Percentiles rank a stretch among this genome's conserved stretches.
These are phyloP conservation scores for Coccyzus lansbergi DNA, from an alignment of 2,797 vertebrate species.

Conservation along the genomic window DNA sequence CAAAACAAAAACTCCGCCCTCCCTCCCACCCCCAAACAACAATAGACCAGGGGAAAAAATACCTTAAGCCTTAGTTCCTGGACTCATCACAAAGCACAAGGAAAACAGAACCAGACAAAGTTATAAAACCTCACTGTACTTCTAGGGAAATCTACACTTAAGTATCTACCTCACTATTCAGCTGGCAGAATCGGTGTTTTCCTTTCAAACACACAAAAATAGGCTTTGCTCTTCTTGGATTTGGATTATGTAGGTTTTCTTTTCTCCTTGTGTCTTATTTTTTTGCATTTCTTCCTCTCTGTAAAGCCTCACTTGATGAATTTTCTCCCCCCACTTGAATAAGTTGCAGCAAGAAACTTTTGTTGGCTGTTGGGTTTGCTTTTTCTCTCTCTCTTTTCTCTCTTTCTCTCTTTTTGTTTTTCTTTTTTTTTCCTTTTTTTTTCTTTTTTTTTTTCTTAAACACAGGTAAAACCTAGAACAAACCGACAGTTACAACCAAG, in stretches of 20 bases:
- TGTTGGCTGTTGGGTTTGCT: constrained; percentile 8
- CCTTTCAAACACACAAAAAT: constrained; percentile 70
- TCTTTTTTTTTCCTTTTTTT: background rate
- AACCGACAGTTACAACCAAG: constrained; percentile 82
- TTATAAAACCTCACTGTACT: constrained; percentile 60
- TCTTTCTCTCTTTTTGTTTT: background rate
- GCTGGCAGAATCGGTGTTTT: constrained; percentile 61
- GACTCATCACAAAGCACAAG: constrained; percentile 71
- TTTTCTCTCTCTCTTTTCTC: background rate
- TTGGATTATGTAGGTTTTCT: constrained; percentile 63
- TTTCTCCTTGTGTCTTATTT: background rate
- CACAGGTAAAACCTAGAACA: constrained; percentile 83
- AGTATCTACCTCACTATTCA: constrained; percentile 65
- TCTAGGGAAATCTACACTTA: constrained; percentile 63
- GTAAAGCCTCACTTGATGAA: constrained; percentile 36
- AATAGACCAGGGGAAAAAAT: constrained; percentile 44
- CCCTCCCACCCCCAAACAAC: background rate
- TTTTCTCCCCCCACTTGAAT: constrained; percentile 50
- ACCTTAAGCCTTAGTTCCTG: constrained; percentile 60
- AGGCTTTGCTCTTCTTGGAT: constrained; percentile 46
- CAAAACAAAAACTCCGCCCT: background rate
- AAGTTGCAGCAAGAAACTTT: constrained; percentile 65
- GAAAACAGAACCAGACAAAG: constrained; percentile 65
- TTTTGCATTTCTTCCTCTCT: constrained; percentile 43
- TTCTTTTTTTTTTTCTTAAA: constrained; percentile 32